Evolutionary conservation across 1,140 invertebrate genomes (phyloP).

Genomic region (Geopemphigus sp.): DNA sequence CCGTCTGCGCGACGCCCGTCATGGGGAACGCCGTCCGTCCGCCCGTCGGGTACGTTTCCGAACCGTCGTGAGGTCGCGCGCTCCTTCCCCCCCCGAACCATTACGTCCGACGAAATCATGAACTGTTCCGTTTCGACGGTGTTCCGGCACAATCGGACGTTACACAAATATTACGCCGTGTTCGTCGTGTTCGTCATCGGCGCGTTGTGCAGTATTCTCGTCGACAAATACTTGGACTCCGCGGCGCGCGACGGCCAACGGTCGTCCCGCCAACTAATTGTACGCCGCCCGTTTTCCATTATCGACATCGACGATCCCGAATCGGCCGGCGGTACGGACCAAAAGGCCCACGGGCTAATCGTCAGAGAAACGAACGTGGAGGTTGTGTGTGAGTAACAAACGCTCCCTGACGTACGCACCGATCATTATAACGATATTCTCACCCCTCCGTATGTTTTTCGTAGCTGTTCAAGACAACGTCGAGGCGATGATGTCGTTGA

Average conservation of each 20-base stretch:
- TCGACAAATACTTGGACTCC: constrained; percentile 1
- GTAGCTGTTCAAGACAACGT: constrained; percentile 53
- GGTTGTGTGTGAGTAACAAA: constrained; percentile 26
- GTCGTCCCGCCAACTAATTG: neutral
- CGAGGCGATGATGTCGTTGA: constrained; percentile 80
- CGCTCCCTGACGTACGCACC: no score
- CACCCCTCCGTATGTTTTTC: no score
- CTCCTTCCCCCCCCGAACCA: no score
- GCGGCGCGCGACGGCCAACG: neutral
- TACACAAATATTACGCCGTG: neutral
- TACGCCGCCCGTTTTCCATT: constrained; percentile 32
- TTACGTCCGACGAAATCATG: neutral
- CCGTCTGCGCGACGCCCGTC: no score
- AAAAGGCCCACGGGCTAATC: constrained; percentile 30
- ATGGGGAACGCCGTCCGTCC: neutral
- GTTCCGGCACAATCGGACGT: neutral
- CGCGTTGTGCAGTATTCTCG: neutral
- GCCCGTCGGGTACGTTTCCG: neutral
- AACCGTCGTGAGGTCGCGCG: constrained; percentile 34
- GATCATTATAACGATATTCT: no score
- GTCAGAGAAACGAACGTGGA: constrained; percentile 42
- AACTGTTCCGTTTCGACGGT: constrained; percentile 4
- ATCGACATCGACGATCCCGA: constrained; percentile 24
- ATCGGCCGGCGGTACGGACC: neutral
- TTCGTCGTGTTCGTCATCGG: constrained; percentile 16